phyloP scores from a whole-genome alignment of 1,140 invertebrate genomes.

The Hylyphantes graminicola region DNA sequence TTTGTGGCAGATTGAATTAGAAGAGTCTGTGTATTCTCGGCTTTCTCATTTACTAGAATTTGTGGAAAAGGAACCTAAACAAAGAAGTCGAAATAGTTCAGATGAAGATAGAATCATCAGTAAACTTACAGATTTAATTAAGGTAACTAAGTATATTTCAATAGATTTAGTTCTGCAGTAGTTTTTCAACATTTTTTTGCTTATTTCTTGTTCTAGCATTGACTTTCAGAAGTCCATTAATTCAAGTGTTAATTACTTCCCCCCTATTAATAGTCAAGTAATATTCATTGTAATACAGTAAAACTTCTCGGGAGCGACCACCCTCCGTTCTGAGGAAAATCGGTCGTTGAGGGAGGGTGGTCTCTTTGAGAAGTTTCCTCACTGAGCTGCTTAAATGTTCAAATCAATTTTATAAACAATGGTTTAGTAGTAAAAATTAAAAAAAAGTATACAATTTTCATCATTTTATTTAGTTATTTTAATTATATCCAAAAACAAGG shows the following conservation, averaged over 20 bases:
- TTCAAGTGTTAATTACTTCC: background rate
- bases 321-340: no score
- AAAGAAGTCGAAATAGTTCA: conserved; percentile 57
- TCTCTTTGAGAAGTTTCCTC: no score
- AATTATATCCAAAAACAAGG: no score
- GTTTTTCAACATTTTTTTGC: background rate
- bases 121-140: conserved; percentile 80
- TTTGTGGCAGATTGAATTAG: conserved; percentile 37
- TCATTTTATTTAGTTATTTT: no score
- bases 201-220: background rate
- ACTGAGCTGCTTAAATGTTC: no score
- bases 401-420: no score
- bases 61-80: conserved; percentile 50
- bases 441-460: no score
- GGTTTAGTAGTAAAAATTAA: no score
- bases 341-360: no score
- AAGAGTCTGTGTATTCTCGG: conserved; percentile 53
- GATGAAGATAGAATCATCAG: conserved; percentile 76
- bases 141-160: conserved; percentile 69
- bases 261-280: background rate
- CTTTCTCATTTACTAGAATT: conserved; percentile 47
- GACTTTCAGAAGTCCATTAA: background rate
- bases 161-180: background rate
- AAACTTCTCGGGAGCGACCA: no score
- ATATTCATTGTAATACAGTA: no score